Conservation (phyloP, 2,797 vertebrate genomes). For the Melanotaenia parkinsoni region DNA sequence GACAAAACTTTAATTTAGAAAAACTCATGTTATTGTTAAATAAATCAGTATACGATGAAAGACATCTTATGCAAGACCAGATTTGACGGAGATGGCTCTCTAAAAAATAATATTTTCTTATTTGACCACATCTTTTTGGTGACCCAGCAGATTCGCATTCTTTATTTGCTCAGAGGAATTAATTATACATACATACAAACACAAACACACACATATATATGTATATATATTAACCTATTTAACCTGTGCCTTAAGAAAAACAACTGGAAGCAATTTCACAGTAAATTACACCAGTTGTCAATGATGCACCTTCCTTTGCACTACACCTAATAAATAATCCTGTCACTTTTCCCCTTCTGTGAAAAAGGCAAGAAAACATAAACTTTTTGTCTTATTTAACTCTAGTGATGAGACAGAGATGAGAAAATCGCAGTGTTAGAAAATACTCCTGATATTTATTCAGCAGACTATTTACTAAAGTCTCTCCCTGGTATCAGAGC, state of each 20-base stretch:
- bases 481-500: neutral
- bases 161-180: neutral
- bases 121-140: neutral
- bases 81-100: neutral
- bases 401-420: neutral
- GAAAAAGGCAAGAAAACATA: neutral
- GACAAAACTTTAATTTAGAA: neutral
- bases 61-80: neutral
- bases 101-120: neutral
- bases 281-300: constrained; percentile 44
- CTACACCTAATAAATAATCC: constrained; percentile 11
- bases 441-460: neutral
- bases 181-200: neutral
- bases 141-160: neutral
- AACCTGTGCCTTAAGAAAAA: constrained; percentile 15
- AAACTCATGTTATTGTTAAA: neutral
- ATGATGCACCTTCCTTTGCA: constrained; percentile 30
- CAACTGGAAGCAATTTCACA: constrained; percentile 60
- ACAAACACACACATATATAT: too few relatives aligned
- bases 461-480: neutral
- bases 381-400: constrained; percentile 3
- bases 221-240: constrained; percentile 16
- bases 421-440: neutral
- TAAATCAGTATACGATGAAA: neutral
- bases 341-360: neutral